Percentiles rank a stretch among this genome's conserved stretches.
These are phyloP conservation scores for Fragum sueziense DNA, from an alignment of 2,888 invertebrate genomes.

Conservation along the genomic window DNA sequence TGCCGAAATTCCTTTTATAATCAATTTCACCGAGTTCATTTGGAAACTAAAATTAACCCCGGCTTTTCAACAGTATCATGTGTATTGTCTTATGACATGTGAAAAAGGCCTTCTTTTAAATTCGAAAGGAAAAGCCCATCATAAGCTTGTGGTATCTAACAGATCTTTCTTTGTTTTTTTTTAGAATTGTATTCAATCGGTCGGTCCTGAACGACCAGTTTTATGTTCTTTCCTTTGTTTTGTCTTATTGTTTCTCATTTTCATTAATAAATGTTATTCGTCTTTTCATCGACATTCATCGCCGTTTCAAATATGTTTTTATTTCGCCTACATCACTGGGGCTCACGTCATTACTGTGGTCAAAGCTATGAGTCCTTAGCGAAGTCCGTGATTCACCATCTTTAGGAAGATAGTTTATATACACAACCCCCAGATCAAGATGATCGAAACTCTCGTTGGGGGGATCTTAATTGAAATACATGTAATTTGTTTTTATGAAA, in stretches of 20 bases:
- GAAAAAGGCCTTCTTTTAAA: too few species aligned
- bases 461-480: not conserved
- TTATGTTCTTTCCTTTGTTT: too few species aligned
- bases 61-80: slow-evolving; percentile 1
- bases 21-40: slow-evolving; percentile 3
- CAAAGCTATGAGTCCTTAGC: too few species aligned
- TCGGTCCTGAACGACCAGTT: not conserved
- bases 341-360: too few species aligned
- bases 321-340: too few species aligned
- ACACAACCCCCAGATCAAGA: not conserved
- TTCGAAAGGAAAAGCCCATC: too few species aligned
- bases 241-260: too few species aligned
- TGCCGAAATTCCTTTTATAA: slow-evolving; percentile 5
- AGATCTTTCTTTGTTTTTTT: not conserved
- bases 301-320: too few species aligned
- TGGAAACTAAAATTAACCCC: slow-evolving; percentile 4
- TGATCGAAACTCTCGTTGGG: not conserved
- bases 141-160: not conserved
- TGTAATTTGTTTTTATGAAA: not conserved
- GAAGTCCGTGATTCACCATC: not conserved
- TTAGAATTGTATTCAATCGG: not conserved
- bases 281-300: too few species aligned
- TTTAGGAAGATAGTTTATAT: not conserved
- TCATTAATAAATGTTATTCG: too few species aligned
- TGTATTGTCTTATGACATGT: not conserved